Conservation (phyloP, 2,888 invertebrate species). For the Syrphus vitripennis region DNA sequence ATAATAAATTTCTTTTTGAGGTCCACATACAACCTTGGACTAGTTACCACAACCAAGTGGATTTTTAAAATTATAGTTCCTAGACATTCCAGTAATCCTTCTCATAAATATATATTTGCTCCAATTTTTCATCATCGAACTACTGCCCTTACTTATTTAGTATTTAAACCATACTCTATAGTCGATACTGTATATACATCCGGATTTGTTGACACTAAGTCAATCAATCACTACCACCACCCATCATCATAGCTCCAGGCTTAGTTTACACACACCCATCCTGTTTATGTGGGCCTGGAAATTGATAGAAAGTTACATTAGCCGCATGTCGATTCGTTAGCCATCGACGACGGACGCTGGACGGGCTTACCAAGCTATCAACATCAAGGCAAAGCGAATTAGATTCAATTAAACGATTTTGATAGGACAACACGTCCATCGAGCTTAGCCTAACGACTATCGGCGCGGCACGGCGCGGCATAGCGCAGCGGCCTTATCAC, state of each 20-base stretch:
- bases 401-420: constrained; percentile 68
- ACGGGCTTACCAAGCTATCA: constrained; percentile 26
- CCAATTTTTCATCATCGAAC: constrained; percentile 41
- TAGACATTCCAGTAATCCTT: neutral
- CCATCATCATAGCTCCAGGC: neutral
- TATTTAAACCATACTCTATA: neutral
- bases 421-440: constrained; percentile 56
- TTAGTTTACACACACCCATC: neutral
- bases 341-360: neutral
- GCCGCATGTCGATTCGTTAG: neutral
- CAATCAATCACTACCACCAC: constrained; percentile 63
- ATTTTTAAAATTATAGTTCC: neutral
- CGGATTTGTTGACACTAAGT: constrained; percentile 62
- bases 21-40: too few relatives aligned
- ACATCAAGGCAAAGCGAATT: constrained; percentile 53
- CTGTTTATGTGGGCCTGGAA: neutral
- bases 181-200: constrained; percentile 55
- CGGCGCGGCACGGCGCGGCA: neutral
- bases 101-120: neutral
- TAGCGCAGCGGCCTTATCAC: constrained; percentile 39
- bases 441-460: neutral
- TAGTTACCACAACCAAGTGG: too few relatives aligned
- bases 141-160: neutral
- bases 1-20: too few relatives aligned
- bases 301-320: constrained; percentile 54